These are phyloP conservation scores for Zoanthus solanderi DNA, from an alignment of 92 coral and sea anemone species.

Conservation along the genomic window DNA sequence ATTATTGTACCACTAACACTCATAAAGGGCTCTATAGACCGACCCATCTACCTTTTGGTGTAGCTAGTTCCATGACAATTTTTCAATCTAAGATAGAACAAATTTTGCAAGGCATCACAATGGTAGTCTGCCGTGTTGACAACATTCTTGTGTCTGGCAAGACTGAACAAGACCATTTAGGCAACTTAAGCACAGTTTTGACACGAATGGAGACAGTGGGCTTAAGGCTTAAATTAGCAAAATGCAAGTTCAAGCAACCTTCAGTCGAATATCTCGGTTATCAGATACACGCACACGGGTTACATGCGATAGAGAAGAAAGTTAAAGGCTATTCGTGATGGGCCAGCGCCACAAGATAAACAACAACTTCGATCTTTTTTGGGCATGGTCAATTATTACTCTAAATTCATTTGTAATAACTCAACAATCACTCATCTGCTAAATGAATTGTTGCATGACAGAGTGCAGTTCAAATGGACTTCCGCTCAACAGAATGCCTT, in stretches of 20 bases:
- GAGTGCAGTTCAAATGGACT: conserved; percentile 1
- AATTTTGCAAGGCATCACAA: conserved; percentile 65
- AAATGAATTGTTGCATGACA: conserved; percentile 28
- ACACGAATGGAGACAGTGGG: too few relatives aligned
- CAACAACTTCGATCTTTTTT: conserved; percentile 43
- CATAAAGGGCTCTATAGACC: conserved; percentile 62
- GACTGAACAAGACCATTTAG: neutral
- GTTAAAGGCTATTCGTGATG: neutral
- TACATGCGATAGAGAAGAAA: too few relatives aligned
- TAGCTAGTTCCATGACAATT: neutral
- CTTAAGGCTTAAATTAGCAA: too few relatives aligned
- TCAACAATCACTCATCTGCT: conserved; percentile 6
- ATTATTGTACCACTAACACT: conserved; percentile 56
- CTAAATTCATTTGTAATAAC: conserved; percentile 19
- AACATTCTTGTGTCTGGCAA: conserved; percentile 45
- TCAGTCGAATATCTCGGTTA: too few relatives aligned
- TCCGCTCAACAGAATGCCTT: neutral
- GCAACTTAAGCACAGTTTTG: neutral
- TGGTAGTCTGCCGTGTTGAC: conserved; percentile 67
- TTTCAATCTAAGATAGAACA: conserved; percentile 67
- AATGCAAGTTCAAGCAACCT: too few relatives aligned
- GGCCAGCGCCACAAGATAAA: conserved; percentile 36
- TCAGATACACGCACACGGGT: too few relatives aligned
- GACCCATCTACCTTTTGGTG: conserved; percentile 51
- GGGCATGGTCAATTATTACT: conserved; percentile 44